Percentiles rank a stretch among this genome's conserved stretches.
These are phyloP conservation scores for Ypsolopha scabrella DNA, from an alignment of 2,888 invertebrate genomes.

Conservation along the genomic window DNA sequence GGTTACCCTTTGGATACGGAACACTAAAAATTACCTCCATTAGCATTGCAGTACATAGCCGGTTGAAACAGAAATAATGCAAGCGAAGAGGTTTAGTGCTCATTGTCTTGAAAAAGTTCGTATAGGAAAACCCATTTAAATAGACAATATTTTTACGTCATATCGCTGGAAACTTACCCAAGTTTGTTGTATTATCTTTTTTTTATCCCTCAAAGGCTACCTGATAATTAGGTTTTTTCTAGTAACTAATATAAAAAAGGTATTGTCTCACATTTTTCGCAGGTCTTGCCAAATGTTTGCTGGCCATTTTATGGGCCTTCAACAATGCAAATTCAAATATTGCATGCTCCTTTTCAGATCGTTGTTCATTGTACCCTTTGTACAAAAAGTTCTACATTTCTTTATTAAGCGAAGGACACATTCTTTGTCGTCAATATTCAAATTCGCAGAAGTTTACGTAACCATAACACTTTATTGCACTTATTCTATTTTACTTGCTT, in stretches of 20 bases:
- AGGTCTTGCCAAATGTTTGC: conserved; percentile 27
- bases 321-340: conserved; percentile 11
- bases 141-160: too few species aligned
- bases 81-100: too few species aligned
- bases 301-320: conserved; percentile 17
- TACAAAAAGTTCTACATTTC: conserved; percentile 15
- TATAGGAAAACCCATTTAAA: too few species aligned
- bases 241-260: conserved; percentile 17
- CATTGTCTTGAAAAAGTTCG: too few species aligned
- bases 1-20: too few species aligned
- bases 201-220: conserved; percentile 14
- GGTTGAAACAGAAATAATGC: too few species aligned
- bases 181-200: too few species aligned
- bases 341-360: conserved; percentile 17
- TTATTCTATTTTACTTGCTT: background rate
- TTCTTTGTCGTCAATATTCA: conserved; percentile 43
- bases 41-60: too few species aligned
- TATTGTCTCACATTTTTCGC: conserved; percentile 30
- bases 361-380: conserved; percentile 21
- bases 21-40: too few species aligned
- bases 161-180: too few species aligned
- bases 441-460: conserved; percentile 52
- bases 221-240: conserved; percentile 23
- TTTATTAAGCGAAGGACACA: conserved; percentile 24
- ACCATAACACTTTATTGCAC: conserved; percentile 21